A percentile compares a stretch with the other conserved stretches of the same genome.
Conservation (phyloP, 2,888 invertebrate genomes). For the Glomeris marginata region DNA sequence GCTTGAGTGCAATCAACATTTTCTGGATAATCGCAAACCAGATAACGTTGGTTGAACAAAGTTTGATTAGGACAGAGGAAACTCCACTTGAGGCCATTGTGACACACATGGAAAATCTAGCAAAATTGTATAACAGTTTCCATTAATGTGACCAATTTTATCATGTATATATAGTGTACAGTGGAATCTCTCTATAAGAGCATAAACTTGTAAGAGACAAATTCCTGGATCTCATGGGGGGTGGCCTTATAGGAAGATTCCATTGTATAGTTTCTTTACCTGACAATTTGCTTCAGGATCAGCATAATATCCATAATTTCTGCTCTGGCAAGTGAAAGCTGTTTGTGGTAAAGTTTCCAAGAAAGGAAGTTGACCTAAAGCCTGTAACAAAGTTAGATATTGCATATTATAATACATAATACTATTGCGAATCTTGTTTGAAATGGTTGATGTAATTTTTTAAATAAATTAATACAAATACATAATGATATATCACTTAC, state of each 20-base stretch:
- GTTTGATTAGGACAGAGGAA: slow-evolving; percentile 13
- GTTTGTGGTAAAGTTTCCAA: slow-evolving; percentile 13
- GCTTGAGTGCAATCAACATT: slow-evolving; percentile 9
- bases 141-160: too few species aligned
- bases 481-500: too few species aligned
- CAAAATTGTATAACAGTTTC: neutral
- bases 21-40: slow-evolving; percentile 12
- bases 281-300: slow-evolving; percentile 15
- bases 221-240: neutral
- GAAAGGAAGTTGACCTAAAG: slow-evolving; percentile 7
- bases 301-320: slow-evolving; percentile 14
- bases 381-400: too few species aligned
- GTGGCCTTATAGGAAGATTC: neutral
- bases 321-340: slow-evolving; percentile 10
- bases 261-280: slow-evolving; percentile 9
- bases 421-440: too few species aligned
- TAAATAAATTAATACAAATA: too few species aligned
- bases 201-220: too few species aligned
- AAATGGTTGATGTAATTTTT: too few species aligned
- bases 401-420: too few species aligned
- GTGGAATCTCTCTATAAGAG: too few species aligned
- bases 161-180: too few species aligned
- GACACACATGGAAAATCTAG: slow-evolving; percentile 11
- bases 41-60: slow-evolving; percentile 10
- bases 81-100: slow-evolving; percentile 12